Conservation (phyloP, 2,113 vertebrate species). For the Cettia cetti region DNA sequence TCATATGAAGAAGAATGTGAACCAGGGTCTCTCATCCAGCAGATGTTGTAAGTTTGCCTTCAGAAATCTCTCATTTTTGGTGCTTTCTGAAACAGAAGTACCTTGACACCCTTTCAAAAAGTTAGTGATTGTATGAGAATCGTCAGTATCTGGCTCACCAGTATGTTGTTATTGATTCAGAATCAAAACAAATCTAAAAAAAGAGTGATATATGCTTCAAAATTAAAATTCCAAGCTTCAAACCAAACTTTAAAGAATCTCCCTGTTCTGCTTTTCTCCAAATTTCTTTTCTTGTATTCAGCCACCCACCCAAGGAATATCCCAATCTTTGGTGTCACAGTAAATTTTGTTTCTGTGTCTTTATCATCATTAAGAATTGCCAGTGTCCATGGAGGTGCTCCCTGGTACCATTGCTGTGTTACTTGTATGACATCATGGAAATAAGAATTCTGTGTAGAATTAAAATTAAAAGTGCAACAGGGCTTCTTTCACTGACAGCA, state of each 20-base stretch:
- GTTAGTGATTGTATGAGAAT: not conserved
- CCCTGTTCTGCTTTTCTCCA: not conserved
- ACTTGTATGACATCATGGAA: not conserved
- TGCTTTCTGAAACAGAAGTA: not conserved
- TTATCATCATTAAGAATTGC: not conserved
- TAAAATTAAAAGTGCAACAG: not conserved
- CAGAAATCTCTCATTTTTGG: not conserved
- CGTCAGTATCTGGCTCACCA: not conserved
- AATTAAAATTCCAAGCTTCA: not conserved
- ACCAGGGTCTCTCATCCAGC: not conserved
- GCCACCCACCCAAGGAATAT: not conserved
- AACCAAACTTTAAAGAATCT: not conserved
- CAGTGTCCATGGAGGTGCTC: not conserved
- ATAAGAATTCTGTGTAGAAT: not conserved
- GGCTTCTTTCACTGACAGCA: not conserved
- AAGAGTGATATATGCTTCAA: fast-evolving
- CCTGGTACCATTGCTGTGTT: not conserved
- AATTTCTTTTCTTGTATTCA: not conserved
- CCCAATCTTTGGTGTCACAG: not conserved
- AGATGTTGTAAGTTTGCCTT: not conserved
- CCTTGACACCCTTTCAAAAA: not conserved
- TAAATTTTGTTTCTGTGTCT: not conserved
- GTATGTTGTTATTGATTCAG: not conserved
- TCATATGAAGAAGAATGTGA: not conserved
- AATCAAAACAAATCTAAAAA: not conserved